Base-by-base conservation (phyloP, 92 coral and sea anemone species). In the Epizoanthus illoricatus region DNA sequence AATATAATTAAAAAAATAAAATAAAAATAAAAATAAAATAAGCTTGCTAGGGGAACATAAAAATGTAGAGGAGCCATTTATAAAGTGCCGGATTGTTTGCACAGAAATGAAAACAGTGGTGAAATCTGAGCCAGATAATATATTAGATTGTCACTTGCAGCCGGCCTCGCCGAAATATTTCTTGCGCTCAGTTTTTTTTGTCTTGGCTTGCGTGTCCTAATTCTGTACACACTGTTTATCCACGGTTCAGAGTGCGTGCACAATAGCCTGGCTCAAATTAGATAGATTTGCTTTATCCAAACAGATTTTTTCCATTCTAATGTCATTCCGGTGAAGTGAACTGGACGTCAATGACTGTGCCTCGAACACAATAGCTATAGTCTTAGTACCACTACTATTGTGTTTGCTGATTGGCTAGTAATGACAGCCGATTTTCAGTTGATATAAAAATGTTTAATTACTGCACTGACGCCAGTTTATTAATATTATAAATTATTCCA, bases 391-490 rank as follows among this genome's bases (percentile, higher is more conserved):
- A 41, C 57, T 43, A 42, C 42, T 59, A 7, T 2, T 60, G 67
- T 59, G 66, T 36, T 15, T 43, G 5, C 54, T 78, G 82, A 78
- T 78, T 78, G 82, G 82, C 82, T 62, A 18, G 10, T 20, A 78
- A 49, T 78, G 82, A 78, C 82, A 63, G 49, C 82, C 65, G 47
- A 55, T 63, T 78, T 62, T 70, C 52, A 19, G 41, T 78, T 72
- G 57, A 43, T 62, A 78, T 64, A 66, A 63, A 78, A 78, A 78
- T 78, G 65, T 78, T 78, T 78, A 78, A 78, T 78, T 78, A 78
- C 71, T 63, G 82, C 17, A 64, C 65, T 78, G 82, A 78, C 52
- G 60, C 69, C 60, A 78, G 82, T 78, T 62, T 63, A 78, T 78
- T 58, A 78, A 63, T 78, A 78, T 78, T 78, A 45, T 78, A 78